Evolutionary conservation across 35 echinoderm and acorn worm genomes (phyloP).

Genomic region (Holothuria glaberrima): DNA sequence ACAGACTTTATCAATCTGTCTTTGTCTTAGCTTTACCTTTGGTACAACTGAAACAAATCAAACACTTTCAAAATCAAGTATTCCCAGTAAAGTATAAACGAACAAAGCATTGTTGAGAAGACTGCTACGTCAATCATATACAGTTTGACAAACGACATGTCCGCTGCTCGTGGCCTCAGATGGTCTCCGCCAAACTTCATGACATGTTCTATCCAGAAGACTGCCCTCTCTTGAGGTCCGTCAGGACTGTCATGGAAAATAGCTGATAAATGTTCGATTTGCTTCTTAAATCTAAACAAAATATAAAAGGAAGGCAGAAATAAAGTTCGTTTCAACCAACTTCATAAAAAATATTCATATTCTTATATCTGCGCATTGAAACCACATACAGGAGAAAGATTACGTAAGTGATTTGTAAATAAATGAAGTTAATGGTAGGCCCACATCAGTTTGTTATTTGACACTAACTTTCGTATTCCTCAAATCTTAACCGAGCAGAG

Average conservation of each 20-base stretch:
- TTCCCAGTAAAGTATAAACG: not conserved
- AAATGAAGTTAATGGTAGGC: too few relatives aligned
- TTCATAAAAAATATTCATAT: too few relatives aligned
- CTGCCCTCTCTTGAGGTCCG: slow-evolving; percentile 63
- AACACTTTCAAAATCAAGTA: slow-evolving; percentile 17
- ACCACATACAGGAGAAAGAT: too few relatives aligned
- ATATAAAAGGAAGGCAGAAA: too few relatives aligned
- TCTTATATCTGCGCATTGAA: too few relatives aligned
- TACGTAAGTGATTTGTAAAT: too few relatives aligned
- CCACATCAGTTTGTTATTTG: too few relatives aligned
- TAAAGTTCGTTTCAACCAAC: too few relatives aligned
- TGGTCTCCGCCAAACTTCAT: slow-evolving; percentile 69
- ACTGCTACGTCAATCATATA: slow-evolving; percentile 47
- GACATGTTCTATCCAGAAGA: slow-evolving; percentile 83
- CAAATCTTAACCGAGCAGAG: too few relatives aligned
- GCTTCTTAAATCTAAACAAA: slow-evolving; percentile 43
- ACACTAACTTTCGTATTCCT: too few relatives aligned
- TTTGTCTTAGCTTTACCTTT: too few relatives aligned
- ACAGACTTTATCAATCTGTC: too few relatives aligned
- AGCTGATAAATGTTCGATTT: slow-evolving; percentile 4
- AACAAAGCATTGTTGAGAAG: not conserved
- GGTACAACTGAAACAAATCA: not conserved
- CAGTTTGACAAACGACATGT: slow-evolving; percentile 51
- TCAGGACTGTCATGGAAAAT: slow-evolving; percentile 41
- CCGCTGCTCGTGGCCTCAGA: slow-evolving; percentile 38